A percentile compares a stretch with the other conserved stretches of the same genome.
phyloP scores from a whole-genome alignment of 35 echinoderm and acorn worm genomes.

The Ophiothrix spiculata region DNA sequence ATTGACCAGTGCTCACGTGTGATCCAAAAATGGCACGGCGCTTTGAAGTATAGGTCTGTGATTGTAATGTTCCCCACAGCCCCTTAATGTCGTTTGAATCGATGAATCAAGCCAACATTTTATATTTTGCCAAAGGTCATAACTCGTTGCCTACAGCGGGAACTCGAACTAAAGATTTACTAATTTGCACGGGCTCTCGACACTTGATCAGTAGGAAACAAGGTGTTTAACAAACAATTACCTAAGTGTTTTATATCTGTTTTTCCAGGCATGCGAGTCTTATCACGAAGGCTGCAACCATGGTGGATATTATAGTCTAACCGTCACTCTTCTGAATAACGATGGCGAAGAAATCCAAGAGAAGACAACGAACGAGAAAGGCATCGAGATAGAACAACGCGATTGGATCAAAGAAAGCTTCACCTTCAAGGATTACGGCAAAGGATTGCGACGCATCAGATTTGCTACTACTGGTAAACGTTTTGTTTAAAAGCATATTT shows the following conservation, averaged over 20 bases:
- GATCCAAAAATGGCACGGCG: no score
- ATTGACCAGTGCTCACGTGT: not conserved
- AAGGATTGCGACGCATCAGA: constrained; percentile 48
- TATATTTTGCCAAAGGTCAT: not conserved
- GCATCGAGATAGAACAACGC: constrained; percentile 21
- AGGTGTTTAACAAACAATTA: not conserved
- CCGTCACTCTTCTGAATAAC: constrained; percentile 31
- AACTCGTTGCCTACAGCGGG: not conserved
- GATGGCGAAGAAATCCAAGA: constrained; percentile 38
- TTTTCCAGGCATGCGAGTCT: constrained; percentile 65
- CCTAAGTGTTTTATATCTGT: not conserved
- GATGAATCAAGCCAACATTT: not conserved
- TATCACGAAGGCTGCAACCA: constrained; percentile 68
- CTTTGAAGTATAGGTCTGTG: not conserved
- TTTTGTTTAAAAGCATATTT: no score
- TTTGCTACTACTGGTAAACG: constrained; percentile 48
- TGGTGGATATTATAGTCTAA: constrained; percentile 72
- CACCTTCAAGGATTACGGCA: constrained; percentile 72
- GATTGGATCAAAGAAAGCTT: constrained; percentile 66
- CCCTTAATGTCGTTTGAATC: not conserved
- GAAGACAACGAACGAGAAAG: constrained; percentile 44
- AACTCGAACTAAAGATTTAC: not conserved
- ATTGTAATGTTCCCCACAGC: not conserved
- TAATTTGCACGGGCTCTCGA: not conserved
- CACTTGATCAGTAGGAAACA: not conserved